Conservation (phyloP, 2,888 invertebrate species). For the Tryphoninae sp. region DNA sequence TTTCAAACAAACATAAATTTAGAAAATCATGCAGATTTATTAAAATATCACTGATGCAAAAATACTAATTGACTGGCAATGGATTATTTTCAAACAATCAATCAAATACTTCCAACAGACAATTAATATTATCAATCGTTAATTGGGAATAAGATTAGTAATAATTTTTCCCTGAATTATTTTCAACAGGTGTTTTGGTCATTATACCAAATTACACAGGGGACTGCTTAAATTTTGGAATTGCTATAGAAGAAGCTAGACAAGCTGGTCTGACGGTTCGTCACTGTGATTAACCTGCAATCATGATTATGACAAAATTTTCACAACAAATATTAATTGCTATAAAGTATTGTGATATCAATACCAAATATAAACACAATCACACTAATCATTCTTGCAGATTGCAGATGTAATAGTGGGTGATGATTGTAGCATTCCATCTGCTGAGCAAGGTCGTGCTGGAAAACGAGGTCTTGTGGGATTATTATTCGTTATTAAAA, state of each 20-base stretch:
- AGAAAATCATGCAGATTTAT: too few relatives aligned
- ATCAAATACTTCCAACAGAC: too few relatives aligned
- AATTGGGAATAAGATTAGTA: background rate
- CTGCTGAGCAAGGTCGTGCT: slow-evolving; percentile 75
- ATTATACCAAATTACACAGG: slow-evolving; percentile 90
- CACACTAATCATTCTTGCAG: slow-evolving; percentile 61
- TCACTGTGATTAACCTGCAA: background rate
- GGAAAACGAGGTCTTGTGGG: slow-evolving; percentile 82
- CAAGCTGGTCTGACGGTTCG: slow-evolving; percentile 84
- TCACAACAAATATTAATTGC: background rate
- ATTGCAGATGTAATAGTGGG: slow-evolving; percentile 75
- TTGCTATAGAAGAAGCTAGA: slow-evolving; percentile 89
- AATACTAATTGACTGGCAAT: too few relatives aligned
- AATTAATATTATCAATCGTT: background rate
- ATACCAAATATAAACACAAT: background rate
- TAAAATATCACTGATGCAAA: too few relatives aligned
- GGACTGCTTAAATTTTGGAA: slow-evolving; percentile 90
- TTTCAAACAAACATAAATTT: too few relatives aligned
- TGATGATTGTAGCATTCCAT: slow-evolving; percentile 79
- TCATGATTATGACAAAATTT: background rate
- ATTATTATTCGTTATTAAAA: slow-evolving; percentile 76
- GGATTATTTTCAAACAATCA: too few relatives aligned
- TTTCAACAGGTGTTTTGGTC: slow-evolving; percentile 86
- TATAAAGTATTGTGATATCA: background rate
- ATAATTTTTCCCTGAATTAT: slow-evolving; percentile 6